Base-by-base conservation (phyloP, 2,888 invertebrate genomes). In the Diaphora mendica region DNA sequence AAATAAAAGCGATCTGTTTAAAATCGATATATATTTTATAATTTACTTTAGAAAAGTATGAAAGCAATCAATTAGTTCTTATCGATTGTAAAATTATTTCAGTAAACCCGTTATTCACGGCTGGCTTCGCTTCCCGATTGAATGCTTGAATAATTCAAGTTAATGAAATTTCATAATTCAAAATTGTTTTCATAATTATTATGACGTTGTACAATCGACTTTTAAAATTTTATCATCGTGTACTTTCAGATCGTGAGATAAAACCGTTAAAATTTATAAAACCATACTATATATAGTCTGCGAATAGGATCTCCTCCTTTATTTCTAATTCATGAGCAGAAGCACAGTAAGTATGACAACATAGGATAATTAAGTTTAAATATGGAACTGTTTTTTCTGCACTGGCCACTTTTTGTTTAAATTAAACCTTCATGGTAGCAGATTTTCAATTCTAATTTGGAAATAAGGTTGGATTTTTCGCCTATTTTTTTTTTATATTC, bases 61-160 rank as follows among this genome's bases (percentile, higher is more conserved):
- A 30, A 30, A 30, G 13, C 17, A 2, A 62, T 62, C 17, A 62
- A 62, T 62, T 30, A 26, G 15, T 30, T 62, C 4, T 62, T 15
- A 30, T 62, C 1, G 7, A 62, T 62, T 26, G 26, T 59, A 26
- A 59, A 59, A 59, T 59, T 59, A 15, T 59, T 59, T 59, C 59
- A 59, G 15, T 59, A 59, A 4, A n/a, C 15, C 26, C n/a, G 26
- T 59, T 59, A 59, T 30, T 30, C 26, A 51, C 30, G 33, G 30
- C 59, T 30, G 59, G 5, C 30, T 62, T 3, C 59, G 15, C 59
- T 62, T 62, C 26, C 30, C 13, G 30, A 62, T 62, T 62, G 26
- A 15, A 62, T 30, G 62, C 62, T 62, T 97, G 91, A 93, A 92
- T 90, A 13, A 73, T 70, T 30, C 30, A 30, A 30, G 62, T 62